A percentile compares a stretch with the other conserved stretches of the same genome.
phyloP scores from a whole-genome alignment of 1,140 invertebrate genomes.

The Physella acuta region DNA sequence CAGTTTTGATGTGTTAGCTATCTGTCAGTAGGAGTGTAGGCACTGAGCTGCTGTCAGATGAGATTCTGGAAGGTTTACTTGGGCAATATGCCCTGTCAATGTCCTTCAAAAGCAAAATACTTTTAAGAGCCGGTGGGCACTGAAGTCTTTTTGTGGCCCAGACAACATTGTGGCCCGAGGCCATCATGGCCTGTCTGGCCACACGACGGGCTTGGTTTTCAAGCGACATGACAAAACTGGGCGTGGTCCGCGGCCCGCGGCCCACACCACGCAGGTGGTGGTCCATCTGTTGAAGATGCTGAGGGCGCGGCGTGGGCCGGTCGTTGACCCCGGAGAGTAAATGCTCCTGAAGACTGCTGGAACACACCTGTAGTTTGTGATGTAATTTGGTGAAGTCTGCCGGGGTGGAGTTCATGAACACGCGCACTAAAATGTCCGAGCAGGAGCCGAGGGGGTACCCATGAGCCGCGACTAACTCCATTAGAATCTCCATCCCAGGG shows the following conservation, averaged over 20 bases:
- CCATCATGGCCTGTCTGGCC: constrained; percentile 4
- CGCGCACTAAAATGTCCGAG: constrained; percentile 10
- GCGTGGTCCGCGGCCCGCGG: neutral
- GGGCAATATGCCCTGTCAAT: constrained; percentile 18
- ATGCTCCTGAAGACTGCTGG: neutral
- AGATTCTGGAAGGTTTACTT: neutral
- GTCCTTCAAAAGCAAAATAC: constrained; percentile 8
- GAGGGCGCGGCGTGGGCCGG: neutral
- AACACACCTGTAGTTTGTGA: constrained; percentile 13
- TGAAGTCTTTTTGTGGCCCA: constrained; percentile 12
- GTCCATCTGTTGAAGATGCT: constrained; percentile 17
- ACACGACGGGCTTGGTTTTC: constrained; percentile 17
- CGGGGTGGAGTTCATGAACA: neutral
- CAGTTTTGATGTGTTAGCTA: too few relatives aligned
- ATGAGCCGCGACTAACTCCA: constrained; percentile 12
- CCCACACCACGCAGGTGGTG: neutral
- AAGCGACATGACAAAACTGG: constrained; percentile 3
- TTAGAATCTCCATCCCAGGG: constrained; percentile 12
- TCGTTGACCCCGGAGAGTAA: neutral
- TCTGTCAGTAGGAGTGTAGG: too few relatives aligned
- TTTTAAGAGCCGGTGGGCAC: constrained; percentile 20
- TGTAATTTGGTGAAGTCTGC: constrained; percentile 13
- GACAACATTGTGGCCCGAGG: constrained; percentile 14
- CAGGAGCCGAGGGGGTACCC: constrained; percentile 6
- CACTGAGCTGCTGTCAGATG: neutral